A percentile compares a stretch with the other conserved stretches of the same genome.
Conservation (phyloP, 2,113 vertebrate genomes). For the Pomatorhinus ruficollis region DNA sequence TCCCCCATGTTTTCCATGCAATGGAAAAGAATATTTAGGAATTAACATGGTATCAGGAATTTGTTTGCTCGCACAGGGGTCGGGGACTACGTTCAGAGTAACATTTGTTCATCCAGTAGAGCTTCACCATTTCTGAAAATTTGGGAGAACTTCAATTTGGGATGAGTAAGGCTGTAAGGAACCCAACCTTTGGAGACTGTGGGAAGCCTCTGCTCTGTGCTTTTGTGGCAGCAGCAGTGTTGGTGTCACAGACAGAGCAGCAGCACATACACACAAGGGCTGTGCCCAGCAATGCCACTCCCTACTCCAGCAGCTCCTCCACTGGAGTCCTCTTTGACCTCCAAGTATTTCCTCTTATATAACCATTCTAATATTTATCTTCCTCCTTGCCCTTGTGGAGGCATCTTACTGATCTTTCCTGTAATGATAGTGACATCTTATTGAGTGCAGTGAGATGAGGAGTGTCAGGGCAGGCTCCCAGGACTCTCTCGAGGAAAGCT, state of each 20-base stretch:
- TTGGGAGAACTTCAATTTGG: not conserved
- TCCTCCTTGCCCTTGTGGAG: not conserved
- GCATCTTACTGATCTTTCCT: not conserved
- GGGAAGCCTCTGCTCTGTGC: not conserved
- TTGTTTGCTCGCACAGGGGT: not conserved
- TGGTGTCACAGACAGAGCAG: not conserved
- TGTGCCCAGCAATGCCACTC: not conserved
- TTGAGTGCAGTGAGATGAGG: not conserved
- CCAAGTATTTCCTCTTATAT: not conserved
- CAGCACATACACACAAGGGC: accelerated
- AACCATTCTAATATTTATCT: not conserved
- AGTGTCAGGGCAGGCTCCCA: not conserved
- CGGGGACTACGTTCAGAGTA: not conserved
- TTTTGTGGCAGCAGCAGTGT: not conserved
- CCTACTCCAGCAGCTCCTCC: not conserved
- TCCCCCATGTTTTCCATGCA: not conserved
- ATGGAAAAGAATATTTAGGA: not conserved
- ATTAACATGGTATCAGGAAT: not conserved
- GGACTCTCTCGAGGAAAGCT: accelerated
- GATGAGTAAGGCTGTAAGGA: not conserved
- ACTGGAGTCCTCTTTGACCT: not conserved
- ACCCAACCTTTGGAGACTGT: not conserved
- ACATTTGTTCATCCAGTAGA: accelerated
- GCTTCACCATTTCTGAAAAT: not conserved
- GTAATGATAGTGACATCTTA: not conserved